Evolutionary conservation across 2,113 vertebrate genomes (phyloP), one percentile per base, ranked within the genome.

Genomic region (Tenebrosternarchus preto): DNA sequence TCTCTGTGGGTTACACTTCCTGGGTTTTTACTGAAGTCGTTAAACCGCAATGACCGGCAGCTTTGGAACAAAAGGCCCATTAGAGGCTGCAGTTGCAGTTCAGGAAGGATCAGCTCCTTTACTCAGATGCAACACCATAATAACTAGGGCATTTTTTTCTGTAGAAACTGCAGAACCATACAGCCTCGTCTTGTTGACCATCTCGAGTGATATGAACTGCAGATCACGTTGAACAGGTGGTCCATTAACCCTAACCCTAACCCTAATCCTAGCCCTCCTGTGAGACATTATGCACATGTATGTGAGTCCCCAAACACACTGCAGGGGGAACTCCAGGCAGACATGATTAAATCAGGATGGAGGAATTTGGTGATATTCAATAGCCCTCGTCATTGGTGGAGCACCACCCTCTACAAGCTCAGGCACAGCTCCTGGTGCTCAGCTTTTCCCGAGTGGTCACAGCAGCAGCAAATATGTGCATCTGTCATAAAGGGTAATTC

Each of bases 11-110:
- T 75, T 83, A 78, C 43, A 63, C 67, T 76, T 59, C 16, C 17
- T 39, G 27, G 43, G 71, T 84, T 85, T 84, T 85, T 80, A 77
- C 81, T 81, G 50, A 60, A 78, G 80, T 83, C 67, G 75, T 85
- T 87, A 87, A 81, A 75, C 70, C 31, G 50, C n/a, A 83, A 36
- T 68, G 73, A 77, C 64, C 36, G 80, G 63, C 63, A 77, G 25
- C 31, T 63, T 36, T 17, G 2, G 50, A 84, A 82, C 75, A 80
- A 86, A 82, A 69, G 27, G 24, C 33, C 67, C 60, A 19, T 75
- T 78, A 61, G 73, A 77, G 19, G 29, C 33, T 56, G n/a, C 59
- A 39, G 33, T 50, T 66, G 50, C 55, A 24, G 24, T 76, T 31
- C 39, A 15, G 61, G 61, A 29, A 64, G 2, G 15, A 64, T 16